Conservation (phyloP, 2,113 vertebrate species). For the Scytalopus superciliaris region DNA sequence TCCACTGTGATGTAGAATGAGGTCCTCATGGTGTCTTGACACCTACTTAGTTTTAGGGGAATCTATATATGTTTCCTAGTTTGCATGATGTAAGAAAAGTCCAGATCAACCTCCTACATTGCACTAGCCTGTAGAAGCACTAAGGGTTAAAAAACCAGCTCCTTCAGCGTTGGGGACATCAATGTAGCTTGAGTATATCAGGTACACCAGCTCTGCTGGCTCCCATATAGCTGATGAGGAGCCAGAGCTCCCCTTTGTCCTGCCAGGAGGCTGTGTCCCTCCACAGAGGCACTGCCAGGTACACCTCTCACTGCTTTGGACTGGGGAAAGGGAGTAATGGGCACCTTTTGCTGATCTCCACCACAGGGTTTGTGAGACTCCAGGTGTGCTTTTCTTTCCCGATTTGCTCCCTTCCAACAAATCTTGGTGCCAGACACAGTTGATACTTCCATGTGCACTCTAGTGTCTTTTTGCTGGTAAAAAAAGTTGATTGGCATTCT, state of each 20-base stretch:
- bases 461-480: not conserved
- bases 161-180: not conserved
- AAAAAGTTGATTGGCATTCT: not conserved
- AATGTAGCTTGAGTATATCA: fast-evolving
- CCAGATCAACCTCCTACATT: not conserved
- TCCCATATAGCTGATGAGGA: not conserved
- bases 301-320: not conserved
- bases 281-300: not conserved
- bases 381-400: not conserved
- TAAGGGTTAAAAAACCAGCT: not conserved
- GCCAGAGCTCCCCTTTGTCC: not conserved
- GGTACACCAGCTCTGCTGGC: not conserved
- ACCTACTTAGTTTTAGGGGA: not conserved
- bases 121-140: not conserved
- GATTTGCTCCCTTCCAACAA: not conserved
- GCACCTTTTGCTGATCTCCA: not conserved
- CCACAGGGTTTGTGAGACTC: not conserved
- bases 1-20: not conserved
- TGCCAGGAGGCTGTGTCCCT: not conserved
- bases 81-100: not conserved
- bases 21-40: fast-evolving
- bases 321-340: not conserved
- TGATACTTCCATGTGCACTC: not conserved
- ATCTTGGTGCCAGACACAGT: not conserved
- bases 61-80: not conserved